Conservation (phyloP, 2,888 invertebrate genomes). For the Mylabris sibirica region DNA sequence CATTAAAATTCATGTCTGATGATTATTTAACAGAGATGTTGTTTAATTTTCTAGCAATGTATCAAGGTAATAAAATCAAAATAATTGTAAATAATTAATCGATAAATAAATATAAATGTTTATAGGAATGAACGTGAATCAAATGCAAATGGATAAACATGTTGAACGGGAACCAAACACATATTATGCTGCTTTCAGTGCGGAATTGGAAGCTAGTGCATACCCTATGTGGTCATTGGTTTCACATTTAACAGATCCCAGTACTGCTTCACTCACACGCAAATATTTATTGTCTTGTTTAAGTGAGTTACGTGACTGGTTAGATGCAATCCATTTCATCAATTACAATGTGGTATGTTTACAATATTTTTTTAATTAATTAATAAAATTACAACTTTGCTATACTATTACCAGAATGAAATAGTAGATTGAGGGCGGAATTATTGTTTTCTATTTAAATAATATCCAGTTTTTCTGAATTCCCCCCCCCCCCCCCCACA, state of each 20-base stretch:
- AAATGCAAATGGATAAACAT: constrained; percentile 87
- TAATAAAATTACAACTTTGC: not conserved
- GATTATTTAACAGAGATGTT: constrained; percentile 92
- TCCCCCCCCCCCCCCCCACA: not conserved
- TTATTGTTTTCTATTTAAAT: not conserved
- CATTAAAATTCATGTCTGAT: constrained; percentile 87
- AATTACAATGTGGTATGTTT: constrained; percentile 72
- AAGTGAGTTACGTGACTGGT: constrained; percentile 84
- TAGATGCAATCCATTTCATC: constrained; percentile 81
- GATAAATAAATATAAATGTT: not conserved
- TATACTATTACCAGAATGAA: not conserved
- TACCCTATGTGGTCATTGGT: constrained; percentile 98
- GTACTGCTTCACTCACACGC: constrained; percentile 77
- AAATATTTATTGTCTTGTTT: constrained; percentile 81
- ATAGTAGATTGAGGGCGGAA: not conserved
- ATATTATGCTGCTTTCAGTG: constrained; percentile 97
- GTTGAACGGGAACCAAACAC: constrained; percentile 97
- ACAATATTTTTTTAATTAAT: not conserved
- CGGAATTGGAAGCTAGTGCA: constrained; percentile 95
- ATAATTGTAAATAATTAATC: not conserved
- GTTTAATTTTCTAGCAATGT: constrained; percentile 92
- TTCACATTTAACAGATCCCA: constrained; percentile 80
- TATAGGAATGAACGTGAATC: constrained; percentile 95
- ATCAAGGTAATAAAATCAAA: constrained; percentile 75
- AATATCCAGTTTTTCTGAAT: not conserved